phyloP scores from a whole-genome alignment of 2,113 vertebrate species.

The Galemys pyrenaicus region DNA sequence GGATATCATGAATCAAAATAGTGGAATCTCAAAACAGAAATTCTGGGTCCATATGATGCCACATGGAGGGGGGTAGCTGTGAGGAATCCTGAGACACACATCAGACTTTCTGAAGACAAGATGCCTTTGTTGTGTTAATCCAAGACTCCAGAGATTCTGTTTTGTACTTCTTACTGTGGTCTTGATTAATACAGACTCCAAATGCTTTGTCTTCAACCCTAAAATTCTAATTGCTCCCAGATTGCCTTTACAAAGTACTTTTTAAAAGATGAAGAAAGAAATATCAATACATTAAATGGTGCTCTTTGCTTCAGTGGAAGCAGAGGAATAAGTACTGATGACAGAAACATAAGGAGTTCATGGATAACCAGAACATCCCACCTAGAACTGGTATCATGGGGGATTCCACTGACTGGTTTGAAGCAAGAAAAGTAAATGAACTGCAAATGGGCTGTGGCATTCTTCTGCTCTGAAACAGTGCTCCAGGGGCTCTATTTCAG shows the following conservation, averaged over 20 bases:
- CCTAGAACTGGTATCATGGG: neutral
- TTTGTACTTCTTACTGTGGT: neutral
- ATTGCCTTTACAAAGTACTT: neutral
- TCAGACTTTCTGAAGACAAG: neutral
- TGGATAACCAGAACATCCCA: too few relatives aligned
- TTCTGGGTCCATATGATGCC: neutral
- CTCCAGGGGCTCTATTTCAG: too few relatives aligned
- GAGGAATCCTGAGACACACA: neutral
- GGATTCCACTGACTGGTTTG: neutral
- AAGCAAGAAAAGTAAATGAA: neutral
- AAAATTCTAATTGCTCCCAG: neutral
- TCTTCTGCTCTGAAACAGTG: neutral
- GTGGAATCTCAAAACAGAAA: neutral
- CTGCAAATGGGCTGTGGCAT: neutral
- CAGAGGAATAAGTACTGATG: neutral
- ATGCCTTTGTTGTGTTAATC: neutral
- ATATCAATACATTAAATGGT: neutral
- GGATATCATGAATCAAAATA: neutral
- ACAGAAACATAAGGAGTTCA: neutral
- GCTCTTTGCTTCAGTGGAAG: neutral
- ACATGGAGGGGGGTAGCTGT: neutral
- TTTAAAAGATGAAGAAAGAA: neutral
- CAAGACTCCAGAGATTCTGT: neutral
- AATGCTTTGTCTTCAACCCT: neutral
- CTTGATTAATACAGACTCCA: neutral